These are phyloP conservation scores for Ascidia mentula DNA, from an alignment of 23 tunicate species.

Conservation along the genomic window DNA sequence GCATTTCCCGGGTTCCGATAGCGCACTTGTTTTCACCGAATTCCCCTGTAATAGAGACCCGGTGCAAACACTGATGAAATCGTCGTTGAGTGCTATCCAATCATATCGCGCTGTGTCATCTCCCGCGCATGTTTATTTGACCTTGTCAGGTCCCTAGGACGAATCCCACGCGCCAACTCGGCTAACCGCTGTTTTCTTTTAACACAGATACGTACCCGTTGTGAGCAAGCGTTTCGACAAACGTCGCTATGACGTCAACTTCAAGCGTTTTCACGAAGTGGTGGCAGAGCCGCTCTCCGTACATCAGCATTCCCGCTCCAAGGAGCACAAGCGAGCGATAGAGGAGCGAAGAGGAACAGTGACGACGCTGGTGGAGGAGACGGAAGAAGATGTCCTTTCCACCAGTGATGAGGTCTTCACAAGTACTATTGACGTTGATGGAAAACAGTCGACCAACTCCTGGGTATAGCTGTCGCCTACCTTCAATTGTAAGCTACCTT, in stretches of 20 bases:
- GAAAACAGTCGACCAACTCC: not conserved
- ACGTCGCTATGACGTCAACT: constrained; percentile 44
- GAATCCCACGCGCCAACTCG: not conserved
- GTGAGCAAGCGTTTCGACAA: constrained; percentile 16
- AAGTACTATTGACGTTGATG: not conserved
- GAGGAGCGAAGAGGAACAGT: constrained; percentile 9
- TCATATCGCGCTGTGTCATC: not conserved
- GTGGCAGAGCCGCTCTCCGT: constrained; percentile 17
- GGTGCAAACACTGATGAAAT: not conserved
- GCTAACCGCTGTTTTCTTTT: not conserved
- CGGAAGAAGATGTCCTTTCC: constrained; percentile 33
- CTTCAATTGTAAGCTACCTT: not conserved
- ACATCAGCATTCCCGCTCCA: not conserved
- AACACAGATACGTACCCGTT: constrained; percentile 24
- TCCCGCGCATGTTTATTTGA: not conserved
- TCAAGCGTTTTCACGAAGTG: constrained; percentile 35
- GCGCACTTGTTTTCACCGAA: not conserved
- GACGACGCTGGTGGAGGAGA: constrained; percentile 34
- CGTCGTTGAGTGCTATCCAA: not conserved
- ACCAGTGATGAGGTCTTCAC: constrained; percentile 42
- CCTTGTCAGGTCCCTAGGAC: not conserved
- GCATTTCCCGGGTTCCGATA: not conserved
- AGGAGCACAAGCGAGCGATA: not conserved
- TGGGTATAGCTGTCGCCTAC: not conserved
- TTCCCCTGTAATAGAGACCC: not conserved